Evolutionary conservation across 2,113 vertebrate genomes (phyloP).

Genomic region (Athene cunicularia): DNA sequence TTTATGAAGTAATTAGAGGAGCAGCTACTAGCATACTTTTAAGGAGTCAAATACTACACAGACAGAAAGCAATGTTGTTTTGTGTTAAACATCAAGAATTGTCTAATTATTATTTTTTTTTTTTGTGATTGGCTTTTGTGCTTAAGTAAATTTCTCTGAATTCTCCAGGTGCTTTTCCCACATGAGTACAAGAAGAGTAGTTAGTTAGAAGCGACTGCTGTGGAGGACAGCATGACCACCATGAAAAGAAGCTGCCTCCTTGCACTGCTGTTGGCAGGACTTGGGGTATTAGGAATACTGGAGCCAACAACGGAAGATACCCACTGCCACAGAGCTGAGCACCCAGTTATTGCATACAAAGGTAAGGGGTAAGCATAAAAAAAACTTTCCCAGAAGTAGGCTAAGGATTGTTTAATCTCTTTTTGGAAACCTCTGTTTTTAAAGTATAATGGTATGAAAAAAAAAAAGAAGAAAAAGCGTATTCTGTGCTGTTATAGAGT

Average conservation of each 20-base stretch:
- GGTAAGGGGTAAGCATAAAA: slow-evolving; percentile 72
- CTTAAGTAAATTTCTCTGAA: background rate
- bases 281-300: slow-evolving; percentile 81
- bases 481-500: background rate
- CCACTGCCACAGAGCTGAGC: slow-evolving; percentile 85
- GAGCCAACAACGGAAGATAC: slow-evolving; percentile 71
- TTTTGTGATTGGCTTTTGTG: background rate
- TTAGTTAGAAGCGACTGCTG: slow-evolving; percentile 77
- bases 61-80: background rate
- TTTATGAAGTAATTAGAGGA: background rate
- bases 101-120: background rate
- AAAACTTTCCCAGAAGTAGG: background rate
- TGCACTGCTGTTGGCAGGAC: slow-evolving; percentile 81
- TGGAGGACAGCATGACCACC: slow-evolving; percentile 75
- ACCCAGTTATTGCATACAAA: slow-evolving; percentile 87
- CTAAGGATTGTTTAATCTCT: background rate
- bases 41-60: background rate
- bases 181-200: slow-evolving; percentile 75
- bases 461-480: background rate
- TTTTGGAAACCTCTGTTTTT: background rate
- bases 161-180: slow-evolving; percentile 78
- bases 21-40: background rate
- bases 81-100: background rate
- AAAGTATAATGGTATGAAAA: background rate
- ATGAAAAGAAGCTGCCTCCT: slow-evolving; percentile 75